phyloP scores from a whole-genome alignment of 2,113 vertebrate genomes.

The Myrmecophaga tridactyla region DNA sequence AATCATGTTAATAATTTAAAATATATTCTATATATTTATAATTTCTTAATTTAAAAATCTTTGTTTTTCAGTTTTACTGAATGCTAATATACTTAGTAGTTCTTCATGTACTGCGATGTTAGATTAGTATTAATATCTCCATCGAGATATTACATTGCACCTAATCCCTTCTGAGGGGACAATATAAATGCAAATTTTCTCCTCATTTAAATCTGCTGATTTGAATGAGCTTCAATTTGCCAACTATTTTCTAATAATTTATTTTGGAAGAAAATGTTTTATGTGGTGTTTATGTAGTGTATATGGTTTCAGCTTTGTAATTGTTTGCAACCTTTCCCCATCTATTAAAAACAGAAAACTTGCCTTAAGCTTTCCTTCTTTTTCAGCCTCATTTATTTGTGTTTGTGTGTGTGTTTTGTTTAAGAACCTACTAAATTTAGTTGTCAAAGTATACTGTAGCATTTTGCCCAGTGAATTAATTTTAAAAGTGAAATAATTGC shows the following conservation, averaged over 20 bases:
- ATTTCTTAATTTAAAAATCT: slow-evolving; percentile 27
- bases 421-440: slow-evolving; percentile 5
- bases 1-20: slow-evolving; percentile 4
- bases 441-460: background rate
- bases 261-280: slow-evolving; percentile 18
- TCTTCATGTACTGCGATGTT: background rate
- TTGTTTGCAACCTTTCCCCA: background rate
- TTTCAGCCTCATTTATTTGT: background rate
- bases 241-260: background rate
- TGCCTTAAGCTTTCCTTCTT: background rate
- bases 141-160: background rate
- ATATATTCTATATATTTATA: background rate
- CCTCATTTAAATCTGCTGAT: background rate
- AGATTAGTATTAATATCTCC: background rate
- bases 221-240: background rate
- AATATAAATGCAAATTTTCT: slow-evolving; percentile 25
- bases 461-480: background rate
- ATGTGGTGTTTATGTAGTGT: background rate
- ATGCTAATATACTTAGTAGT: background rate
- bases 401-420: background rate
- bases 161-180: background rate
- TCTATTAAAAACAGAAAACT: slow-evolving; percentile 17
- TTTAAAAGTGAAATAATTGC: slow-evolving; percentile 7
- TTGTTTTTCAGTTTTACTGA: background rate
- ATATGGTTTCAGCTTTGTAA: background rate